These are phyloP conservation scores for Orestias chungarensis DNA, from an alignment of 2,797 vertebrate genomes.

Conservation along the genomic window DNA sequence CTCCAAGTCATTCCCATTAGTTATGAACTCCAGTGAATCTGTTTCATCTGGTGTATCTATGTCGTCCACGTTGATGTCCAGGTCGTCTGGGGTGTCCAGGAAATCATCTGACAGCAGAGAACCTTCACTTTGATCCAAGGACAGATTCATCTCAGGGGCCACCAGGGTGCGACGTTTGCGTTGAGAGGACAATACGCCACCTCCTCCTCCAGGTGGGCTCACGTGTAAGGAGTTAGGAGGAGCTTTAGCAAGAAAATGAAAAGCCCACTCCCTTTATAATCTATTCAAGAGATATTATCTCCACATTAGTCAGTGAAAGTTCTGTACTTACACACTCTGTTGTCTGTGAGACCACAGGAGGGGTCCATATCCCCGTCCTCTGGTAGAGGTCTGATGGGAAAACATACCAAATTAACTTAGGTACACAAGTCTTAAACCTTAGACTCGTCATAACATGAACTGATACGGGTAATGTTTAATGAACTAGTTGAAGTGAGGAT, in stretches of 20 bases:
- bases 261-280: neutral
- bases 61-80: slow-evolving; percentile 97
- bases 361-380: slow-evolving; percentile 91
- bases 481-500: slow-evolving; percentile 14
- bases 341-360: slow-evolving; percentile 83
- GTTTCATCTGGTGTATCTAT: slow-evolving; percentile 97
- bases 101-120: slow-evolving; percentile 95
- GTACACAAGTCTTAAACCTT: neutral
- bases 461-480: neutral
- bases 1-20: slow-evolving; percentile 93
- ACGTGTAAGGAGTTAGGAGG: slow-evolving; percentile 87
- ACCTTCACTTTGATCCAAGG: slow-evolving; percentile 95
- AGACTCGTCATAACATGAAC: slow-evolving; percentile 3
- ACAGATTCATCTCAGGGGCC: slow-evolving; percentile 96
- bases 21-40: slow-evolving; percentile 94
- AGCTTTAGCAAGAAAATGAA: slow-evolving; percentile 70
- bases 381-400: slow-evolving; percentile 84
- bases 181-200: slow-evolving; percentile 72
- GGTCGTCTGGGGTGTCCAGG: slow-evolving; percentile 93
- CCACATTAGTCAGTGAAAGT: neutral
- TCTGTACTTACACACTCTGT: slow-evolving; percentile 85
- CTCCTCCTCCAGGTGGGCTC: slow-evolving; percentile 67
- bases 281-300: neutral
- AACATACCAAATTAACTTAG: slow-evolving; percentile 13
- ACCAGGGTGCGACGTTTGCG: slow-evolving; percentile 90